A percentile compares a stretch with the other conserved stretches of the same genome.
Evolutionary conservation across 1,140 invertebrate genomes (phyloP).

Genomic region (Conopomorpha cramerella): DNA sequence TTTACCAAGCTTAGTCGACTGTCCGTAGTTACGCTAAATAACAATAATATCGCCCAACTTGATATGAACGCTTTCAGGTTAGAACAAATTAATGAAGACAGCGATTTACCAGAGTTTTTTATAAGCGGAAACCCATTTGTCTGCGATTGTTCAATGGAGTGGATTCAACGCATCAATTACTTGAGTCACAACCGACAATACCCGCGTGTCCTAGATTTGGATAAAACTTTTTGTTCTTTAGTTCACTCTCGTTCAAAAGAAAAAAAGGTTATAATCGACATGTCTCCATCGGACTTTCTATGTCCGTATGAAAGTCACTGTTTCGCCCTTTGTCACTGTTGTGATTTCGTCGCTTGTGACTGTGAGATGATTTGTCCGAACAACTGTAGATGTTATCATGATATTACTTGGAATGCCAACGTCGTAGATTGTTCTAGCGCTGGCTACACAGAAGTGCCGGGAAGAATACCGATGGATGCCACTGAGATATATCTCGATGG

Average conservation of each 20-base stretch:
- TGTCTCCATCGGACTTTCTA: conserved; percentile 80
- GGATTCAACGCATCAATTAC: conserved; percentile 79
- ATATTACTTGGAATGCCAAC: conserved; percentile 88
- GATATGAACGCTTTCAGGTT: conserved; percentile 74
- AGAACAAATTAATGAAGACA: conserved; percentile 66
- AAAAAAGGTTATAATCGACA: conserved; percentile 76
- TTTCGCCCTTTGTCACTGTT: conserved; percentile 87
- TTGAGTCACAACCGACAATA: conserved; percentile 73
- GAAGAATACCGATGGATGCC: conserved; percentile 86
- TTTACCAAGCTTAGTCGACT: conserved; percentile 73
- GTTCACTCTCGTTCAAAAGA: conserved; percentile 73
- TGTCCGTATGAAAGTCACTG: conserved; percentile 89
- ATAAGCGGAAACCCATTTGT: conserved; percentile 81
- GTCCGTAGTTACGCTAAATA: conserved; percentile 74
- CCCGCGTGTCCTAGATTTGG: conserved; percentile 82
- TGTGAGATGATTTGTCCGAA: conserved; percentile 90
- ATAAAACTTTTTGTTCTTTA: conserved; percentile 79
- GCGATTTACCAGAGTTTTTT: conserved; percentile 75
- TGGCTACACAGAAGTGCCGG: conserved; percentile 73
- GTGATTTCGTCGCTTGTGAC: conserved; percentile 88
- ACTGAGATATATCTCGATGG: conserved; percentile 89
- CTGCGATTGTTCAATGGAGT: conserved; percentile 86
- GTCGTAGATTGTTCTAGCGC: conserved; percentile 86
- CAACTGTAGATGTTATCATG: conserved; percentile 87
- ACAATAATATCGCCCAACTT: conserved; percentile 74